phyloP scores from a whole-genome alignment of 2,888 invertebrate species.

The Helleia helle region DNA sequence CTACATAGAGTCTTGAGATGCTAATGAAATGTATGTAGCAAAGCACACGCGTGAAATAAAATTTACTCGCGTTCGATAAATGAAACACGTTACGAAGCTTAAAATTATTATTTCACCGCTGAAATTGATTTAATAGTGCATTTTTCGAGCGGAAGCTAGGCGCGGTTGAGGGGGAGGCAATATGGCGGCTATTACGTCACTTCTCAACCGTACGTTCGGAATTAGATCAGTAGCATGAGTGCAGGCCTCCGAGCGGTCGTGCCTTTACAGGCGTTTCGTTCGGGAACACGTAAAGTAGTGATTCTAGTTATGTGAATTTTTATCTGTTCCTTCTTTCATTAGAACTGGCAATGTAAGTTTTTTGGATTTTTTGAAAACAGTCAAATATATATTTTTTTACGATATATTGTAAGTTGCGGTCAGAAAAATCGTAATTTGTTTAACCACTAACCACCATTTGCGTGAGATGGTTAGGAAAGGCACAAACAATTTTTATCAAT shows the following conservation, averaged over 20 bases:
- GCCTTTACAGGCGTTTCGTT: conserved; percentile 10
- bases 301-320: conserved; percentile 36
- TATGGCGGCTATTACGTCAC: conserved; percentile 67
- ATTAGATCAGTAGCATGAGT: conserved; percentile 64
- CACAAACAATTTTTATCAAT: conserved; percentile 8
- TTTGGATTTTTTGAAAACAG: conserved; percentile 32
- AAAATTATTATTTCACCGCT: conserved; percentile 45
- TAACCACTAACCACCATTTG: too few relatives aligned
- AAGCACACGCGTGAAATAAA: too few relatives aligned
- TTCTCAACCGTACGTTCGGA: conserved; percentile 60
- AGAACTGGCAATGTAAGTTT: conserved; percentile 44
- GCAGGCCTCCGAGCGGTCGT: conserved; percentile 36
- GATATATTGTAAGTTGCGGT: conserved; percentile 32
- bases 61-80: too few relatives aligned
- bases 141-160: conserved; percentile 50
- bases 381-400: conserved; percentile 29
- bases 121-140: conserved; percentile 66
- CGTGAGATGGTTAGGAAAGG: conserved; percentile 15
- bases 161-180: conserved; percentile 47
- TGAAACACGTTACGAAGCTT: conserved; percentile 21
- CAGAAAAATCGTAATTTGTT: conserved; percentile 29
- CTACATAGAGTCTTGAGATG: too few relatives aligned
- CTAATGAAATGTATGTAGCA: too few relatives aligned
- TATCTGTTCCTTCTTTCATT: conserved; percentile 28
- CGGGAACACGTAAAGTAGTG: conserved; percentile 30